Evolutionary conservation across 64 coral and sea anemone genomes (phyloP).

Genomic region (Platygyra sinensis): DNA sequence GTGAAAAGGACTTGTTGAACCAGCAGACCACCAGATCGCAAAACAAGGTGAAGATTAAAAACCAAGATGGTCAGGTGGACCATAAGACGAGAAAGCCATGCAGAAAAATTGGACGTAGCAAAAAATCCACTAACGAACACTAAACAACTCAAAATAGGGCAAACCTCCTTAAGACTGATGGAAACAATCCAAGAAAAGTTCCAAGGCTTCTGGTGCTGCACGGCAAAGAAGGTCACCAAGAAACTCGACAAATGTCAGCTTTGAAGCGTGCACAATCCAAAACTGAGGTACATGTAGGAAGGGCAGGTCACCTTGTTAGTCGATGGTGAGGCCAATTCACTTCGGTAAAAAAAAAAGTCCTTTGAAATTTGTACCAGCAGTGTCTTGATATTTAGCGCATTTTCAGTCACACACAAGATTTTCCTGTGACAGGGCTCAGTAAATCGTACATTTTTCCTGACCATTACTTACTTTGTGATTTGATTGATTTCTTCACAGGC

Average conservation of each 20-base stretch:
- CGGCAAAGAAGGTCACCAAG: neutral
- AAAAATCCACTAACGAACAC: neutral
- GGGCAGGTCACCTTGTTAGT: neutral
- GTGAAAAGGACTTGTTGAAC: neutral
- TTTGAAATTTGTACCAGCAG: too few species aligned
- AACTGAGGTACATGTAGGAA: neutral
- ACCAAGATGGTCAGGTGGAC: too few species aligned
- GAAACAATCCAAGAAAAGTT: neutral
- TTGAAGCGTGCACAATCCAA: constrained; percentile 1
- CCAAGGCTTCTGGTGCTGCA: constrained; percentile 19
- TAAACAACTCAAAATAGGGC: neutral
- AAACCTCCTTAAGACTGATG: neutral
- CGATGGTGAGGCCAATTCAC: too few species aligned
- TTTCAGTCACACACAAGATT: too few species aligned
- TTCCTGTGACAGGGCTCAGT: too few species aligned
- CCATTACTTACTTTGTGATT: too few species aligned
- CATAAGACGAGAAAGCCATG: too few species aligned
- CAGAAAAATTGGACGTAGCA: neutral
- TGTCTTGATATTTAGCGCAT: too few species aligned
- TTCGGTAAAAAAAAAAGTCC: too few species aligned
- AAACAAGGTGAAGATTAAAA: too few species aligned
- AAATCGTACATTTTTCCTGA: too few species aligned
- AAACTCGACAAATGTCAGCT: neutral
- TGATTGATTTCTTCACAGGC: too few species aligned
- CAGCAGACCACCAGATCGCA: neutral